These are phyloP conservation scores for Rhadinocentrus ornatus DNA, from an alignment of 2,797 vertebrate species.

Conservation along the genomic window DNA sequence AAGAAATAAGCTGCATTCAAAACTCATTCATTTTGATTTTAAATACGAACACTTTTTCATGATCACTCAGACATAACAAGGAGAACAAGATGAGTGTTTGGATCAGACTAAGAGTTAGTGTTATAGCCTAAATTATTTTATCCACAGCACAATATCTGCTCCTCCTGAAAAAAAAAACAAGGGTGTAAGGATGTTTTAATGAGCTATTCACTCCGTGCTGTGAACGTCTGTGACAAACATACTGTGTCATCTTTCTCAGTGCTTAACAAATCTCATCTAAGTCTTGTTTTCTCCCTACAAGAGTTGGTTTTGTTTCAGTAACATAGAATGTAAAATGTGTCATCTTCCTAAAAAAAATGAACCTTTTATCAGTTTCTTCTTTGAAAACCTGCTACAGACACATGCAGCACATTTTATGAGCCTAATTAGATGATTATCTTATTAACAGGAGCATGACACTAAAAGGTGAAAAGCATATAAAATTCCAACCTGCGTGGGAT, in stretches of 20 bases:
- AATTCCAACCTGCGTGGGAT: slow-evolving; percentile 31
- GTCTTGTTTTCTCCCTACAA: slow-evolving; percentile 11
- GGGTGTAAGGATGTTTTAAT: neutral
- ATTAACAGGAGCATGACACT: slow-evolving; percentile 22
- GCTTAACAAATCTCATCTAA: slow-evolving; percentile 29
- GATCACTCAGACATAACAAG: slow-evolving; percentile 1
- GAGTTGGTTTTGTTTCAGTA: slow-evolving; percentile 30
- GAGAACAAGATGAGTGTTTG: slow-evolving; percentile 3
- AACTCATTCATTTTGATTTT: neutral
- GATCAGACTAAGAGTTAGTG: neutral
- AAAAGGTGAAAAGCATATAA: slow-evolving; percentile 7
- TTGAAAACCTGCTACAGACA: slow-evolving; percentile 25
- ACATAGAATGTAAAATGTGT: slow-evolving; percentile 13
- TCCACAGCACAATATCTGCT: neutral
- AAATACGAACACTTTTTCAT: neutral
- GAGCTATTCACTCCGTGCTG: slow-evolving; percentile 14
- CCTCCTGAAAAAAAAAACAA: no score
- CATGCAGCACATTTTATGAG: neutral
- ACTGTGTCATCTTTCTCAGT: slow-evolving; percentile 16
- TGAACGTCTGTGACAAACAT: slow-evolving; percentile 33
- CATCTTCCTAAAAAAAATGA: slow-evolving; percentile 19
- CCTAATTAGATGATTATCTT: slow-evolving; percentile 44
- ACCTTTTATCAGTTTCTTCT: slow-evolving; percentile 24
- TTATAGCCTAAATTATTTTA: neutral
- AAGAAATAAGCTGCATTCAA: neutral